Percentiles rank a stretch among this genome's conserved stretches.
Conservation (phyloP, 2,888 invertebrate genomes). For the Pyrgus malvae region DNA sequence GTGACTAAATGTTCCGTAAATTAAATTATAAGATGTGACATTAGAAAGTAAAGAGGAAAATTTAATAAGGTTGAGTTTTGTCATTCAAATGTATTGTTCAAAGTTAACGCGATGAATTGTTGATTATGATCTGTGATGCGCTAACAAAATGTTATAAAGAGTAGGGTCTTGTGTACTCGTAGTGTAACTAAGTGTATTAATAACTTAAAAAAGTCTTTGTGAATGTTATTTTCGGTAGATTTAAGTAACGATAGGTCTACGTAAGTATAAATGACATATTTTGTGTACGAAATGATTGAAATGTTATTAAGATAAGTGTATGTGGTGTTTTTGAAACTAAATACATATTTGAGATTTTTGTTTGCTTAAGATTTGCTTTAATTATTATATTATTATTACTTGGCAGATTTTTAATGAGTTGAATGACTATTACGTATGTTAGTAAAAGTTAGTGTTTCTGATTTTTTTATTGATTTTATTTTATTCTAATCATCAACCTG, state of each 20-base stretch:
- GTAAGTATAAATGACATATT: slow-evolving; percentile 73
- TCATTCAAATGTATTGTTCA: slow-evolving; percentile 18
- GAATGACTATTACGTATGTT: slow-evolving; percentile 53
- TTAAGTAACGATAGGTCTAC: slow-evolving; percentile 8
- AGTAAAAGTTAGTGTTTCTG: slow-evolving; percentile 53
- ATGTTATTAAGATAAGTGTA: slow-evolving; percentile 38
- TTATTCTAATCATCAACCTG: slow-evolving; percentile 38
- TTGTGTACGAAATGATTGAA: slow-evolving; percentile 65
- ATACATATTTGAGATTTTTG: slow-evolving; percentile 50
- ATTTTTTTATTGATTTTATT: slow-evolving; percentile 47
- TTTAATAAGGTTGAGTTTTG: not conserved
- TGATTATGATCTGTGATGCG: slow-evolving; percentile 70
- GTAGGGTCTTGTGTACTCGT: slow-evolving; percentile 26
- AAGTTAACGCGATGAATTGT: slow-evolving; percentile 20
- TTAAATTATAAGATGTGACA: not conserved
- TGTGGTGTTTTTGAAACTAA: slow-evolving; percentile 49
- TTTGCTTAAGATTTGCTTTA: slow-evolving; percentile 72
- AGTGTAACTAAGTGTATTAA: slow-evolving; percentile 19
- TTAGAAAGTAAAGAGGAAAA: not conserved
- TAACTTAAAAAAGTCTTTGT: slow-evolving; percentile 27
- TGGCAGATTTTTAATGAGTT: slow-evolving; percentile 62
- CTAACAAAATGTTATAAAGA: slow-evolving; percentile 52
- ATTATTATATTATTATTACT: slow-evolving; percentile 56
- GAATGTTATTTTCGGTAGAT: slow-evolving; percentile 32
- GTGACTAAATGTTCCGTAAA: slow-evolving; percentile 5